phyloP scores from a whole-genome alignment of 2,888 invertebrate genomes.

The Magallana nippona region DNA sequence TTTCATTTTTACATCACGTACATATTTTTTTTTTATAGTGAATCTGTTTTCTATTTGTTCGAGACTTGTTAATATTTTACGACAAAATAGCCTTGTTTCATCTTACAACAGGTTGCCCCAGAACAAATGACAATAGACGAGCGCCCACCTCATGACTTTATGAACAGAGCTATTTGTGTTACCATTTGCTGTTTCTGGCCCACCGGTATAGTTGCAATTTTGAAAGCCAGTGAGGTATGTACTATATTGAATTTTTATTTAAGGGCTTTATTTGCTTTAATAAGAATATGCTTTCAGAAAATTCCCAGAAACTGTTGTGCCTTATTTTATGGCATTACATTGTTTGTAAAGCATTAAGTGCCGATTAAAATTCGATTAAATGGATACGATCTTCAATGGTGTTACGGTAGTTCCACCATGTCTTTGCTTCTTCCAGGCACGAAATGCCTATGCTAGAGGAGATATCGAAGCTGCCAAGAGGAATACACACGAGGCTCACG shows the following conservation, averaged over 20 bases:
- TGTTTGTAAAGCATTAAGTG: too few species aligned
- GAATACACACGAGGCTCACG: slow-evolving; percentile 48
- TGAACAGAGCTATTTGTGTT: slow-evolving; percentile 53
- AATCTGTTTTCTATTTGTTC: too few species aligned
- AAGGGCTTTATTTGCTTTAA: too few species aligned
- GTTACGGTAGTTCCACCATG: background rate
- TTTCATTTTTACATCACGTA: too few species aligned
- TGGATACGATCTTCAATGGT: too few species aligned
- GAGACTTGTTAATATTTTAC: too few species aligned
- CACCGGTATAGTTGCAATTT: slow-evolving; percentile 57
- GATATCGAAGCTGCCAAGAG: slow-evolving; percentile 46
- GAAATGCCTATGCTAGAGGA: slow-evolving; percentile 48
- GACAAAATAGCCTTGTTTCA: background rate
- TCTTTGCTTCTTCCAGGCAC: slow-evolving; percentile 43
- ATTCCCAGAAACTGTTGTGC: too few species aligned
- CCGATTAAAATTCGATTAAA: too few species aligned
- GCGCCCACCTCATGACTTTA: slow-evolving; percentile 52
- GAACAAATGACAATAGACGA: slow-evolving; percentile 40
- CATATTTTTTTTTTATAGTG: too few species aligned
- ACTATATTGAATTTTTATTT: too few species aligned
- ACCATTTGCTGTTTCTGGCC: slow-evolving; percentile 61
- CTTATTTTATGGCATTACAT: too few species aligned
- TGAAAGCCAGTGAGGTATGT: slow-evolving; percentile 59
- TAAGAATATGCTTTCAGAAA: too few species aligned
- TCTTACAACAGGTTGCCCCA: slow-evolving; percentile 39